phyloP scores from a whole-genome alignment of 37 sponge, comb jelly and placozoan genomes.

The Cladorhizidae sp. region DNA sequence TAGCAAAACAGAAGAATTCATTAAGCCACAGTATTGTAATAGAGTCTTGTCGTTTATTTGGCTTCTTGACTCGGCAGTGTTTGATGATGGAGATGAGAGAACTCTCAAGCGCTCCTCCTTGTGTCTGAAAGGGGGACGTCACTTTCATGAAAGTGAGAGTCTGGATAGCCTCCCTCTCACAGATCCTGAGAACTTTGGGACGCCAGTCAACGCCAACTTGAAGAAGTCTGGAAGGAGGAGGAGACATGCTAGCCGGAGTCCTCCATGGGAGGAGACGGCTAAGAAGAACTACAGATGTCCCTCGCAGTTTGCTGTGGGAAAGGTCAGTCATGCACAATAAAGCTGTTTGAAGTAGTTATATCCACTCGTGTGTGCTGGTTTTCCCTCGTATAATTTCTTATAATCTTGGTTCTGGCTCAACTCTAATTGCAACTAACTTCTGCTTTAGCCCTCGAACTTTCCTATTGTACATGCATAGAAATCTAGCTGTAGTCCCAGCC shows the following conservation, averaged over 20 bases:
- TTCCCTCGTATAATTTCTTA: no score
- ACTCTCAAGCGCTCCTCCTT: slow-evolving; percentile 81
- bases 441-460: no score
- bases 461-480: no score
- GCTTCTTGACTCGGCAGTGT: slow-evolving; percentile 63
- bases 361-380: no score
- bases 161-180: slow-evolving; percentile 84
- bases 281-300: slow-evolving; percentile 43
- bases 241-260: slow-evolving; percentile 10
- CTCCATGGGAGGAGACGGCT: slow-evolving; percentile 1
- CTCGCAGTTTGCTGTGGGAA: slow-evolving; percentile 55
- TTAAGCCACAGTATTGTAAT: no score
- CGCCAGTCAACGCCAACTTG: slow-evolving; percentile 53
- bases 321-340: no score
- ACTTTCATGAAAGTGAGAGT: slow-evolving; percentile 89
- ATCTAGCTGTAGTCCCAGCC: no score
- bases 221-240: slow-evolving; percentile 20
- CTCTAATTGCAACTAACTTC: no score
- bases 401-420: no score
- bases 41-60: no score
- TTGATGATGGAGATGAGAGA: slow-evolving; percentile 94
- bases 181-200: slow-evolving; percentile 89
- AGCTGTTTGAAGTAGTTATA: no score
- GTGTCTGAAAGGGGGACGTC: slow-evolving; percentile 88
- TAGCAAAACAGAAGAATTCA: no score